Conservation (phyloP, 2,888 invertebrate genomes). For the Baccha elongata region DNA sequence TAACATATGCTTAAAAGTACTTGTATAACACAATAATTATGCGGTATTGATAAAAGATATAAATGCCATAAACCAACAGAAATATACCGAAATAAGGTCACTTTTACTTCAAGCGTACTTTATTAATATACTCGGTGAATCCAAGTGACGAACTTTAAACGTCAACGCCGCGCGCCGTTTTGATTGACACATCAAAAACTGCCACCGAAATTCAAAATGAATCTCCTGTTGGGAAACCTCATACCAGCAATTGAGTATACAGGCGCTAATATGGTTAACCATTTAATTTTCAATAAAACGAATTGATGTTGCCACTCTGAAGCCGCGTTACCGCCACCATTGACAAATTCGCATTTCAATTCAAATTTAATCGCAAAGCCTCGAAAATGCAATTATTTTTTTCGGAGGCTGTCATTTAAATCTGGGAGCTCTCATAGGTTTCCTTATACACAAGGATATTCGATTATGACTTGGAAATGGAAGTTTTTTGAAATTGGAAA, state of each 20-base stretch:
- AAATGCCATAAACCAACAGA: too few relatives aligned
- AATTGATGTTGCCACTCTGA: neutral
- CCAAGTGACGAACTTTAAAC: too few relatives aligned
- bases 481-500: neutral
- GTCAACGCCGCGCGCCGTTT: too few relatives aligned
- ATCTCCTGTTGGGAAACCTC: neutral
- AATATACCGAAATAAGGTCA: too few relatives aligned
- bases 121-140: too few relatives aligned
- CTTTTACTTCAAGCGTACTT: too few relatives aligned
- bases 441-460: conserved; percentile 1
- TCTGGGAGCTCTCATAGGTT: neutral
- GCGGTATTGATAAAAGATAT: too few relatives aligned
- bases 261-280: conserved; percentile 5
- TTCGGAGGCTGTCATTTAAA: conserved; percentile 14
- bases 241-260: neutral
- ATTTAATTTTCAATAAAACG: conserved; percentile 8
- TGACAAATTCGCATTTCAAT: conserved; percentile 1
- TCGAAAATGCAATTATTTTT: conserved; percentile 33
- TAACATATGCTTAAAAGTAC: too few relatives aligned
- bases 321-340: neutral
- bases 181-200: conserved; percentile 13
- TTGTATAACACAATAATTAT: too few relatives aligned
- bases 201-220: neutral
- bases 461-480: conserved; percentile 5
- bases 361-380: conserved; percentile 24